Evolutionary conservation across 1,140 invertebrate genomes (phyloP), one percentile per base, ranked within the genome.

Genomic region (Varroa destructor): DNA sequence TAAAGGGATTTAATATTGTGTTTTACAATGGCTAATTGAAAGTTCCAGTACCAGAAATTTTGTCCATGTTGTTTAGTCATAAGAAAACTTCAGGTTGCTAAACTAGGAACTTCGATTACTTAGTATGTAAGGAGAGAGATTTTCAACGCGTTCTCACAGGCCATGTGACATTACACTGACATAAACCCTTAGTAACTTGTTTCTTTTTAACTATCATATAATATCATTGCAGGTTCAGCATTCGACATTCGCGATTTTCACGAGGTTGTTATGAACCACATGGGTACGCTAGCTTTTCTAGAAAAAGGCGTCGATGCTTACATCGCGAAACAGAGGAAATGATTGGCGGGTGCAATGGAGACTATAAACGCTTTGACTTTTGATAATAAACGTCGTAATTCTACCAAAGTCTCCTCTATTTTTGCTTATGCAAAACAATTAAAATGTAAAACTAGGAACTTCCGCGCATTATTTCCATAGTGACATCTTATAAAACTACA

Each of bases 211-310:
- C 3, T 5, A 5, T 3, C 46, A 51, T 51, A 5, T 51, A 3
- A 8, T 51, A 8, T 51, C 46, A 8, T 5, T 77, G 14, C 72
- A 78, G 78, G 77, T 6, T 51, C 73, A 0, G 55, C 71, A 0
- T 81, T 82, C 73, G 74, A 78, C 64, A 55, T 81, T 1, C 76
- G 76, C 58, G 79, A 80, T 42, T 81, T 81, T 71, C 80, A 82
- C 72, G 74, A 78, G 55, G 75, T 77, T 43, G 70, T 81, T 10
- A 73, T 81, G 25, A 74, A 76, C 0, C 78, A 78, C 12, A 76
- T 76, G 6, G 77, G 79, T 1, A 78, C 80, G 0, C 56, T 81
- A 56, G 76, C 75, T 42, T 74, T 81, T 8, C 73, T 81, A 6
- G 78, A 80, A 72, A 73, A 74, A 5, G 75, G 76, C 55, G 74